Percentiles rank a stretch among this genome's conserved stretches.
These are phyloP conservation scores for Balanococcus diminutus DNA, from an alignment of 2,888 invertebrate genomes.

Conservation along the genomic window DNA sequence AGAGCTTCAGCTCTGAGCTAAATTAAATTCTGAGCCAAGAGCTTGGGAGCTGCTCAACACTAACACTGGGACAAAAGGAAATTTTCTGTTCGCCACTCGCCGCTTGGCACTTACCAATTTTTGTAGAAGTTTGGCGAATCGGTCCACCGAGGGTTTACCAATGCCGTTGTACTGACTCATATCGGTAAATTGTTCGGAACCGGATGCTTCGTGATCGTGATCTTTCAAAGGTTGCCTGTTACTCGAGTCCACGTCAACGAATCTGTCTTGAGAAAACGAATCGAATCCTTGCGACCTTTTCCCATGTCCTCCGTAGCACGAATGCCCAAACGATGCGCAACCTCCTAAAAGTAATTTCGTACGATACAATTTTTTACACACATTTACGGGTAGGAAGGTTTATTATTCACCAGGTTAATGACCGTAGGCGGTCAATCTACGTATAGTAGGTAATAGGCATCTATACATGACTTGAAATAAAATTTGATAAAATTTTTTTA, in stretches of 20 bases:
- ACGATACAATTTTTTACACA: too few relatives aligned
- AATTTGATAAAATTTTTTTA: neutral
- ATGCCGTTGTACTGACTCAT: neutral
- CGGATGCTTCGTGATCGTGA: neutral
- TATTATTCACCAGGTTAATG: too few relatives aligned
- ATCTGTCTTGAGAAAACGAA: neutral
- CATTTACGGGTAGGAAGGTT: too few relatives aligned
- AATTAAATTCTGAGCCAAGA: too few relatives aligned
- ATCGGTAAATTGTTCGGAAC: neutral
- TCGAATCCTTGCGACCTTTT: constrained; percentile 65
- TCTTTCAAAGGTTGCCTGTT: neutral
- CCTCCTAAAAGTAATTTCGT: constrained; percentile 68
- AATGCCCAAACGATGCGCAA: constrained; percentile 75
- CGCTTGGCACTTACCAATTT: constrained; percentile 31
- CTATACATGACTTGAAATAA: too few relatives aligned
- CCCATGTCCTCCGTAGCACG: constrained; percentile 77
- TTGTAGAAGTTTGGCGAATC: neutral
- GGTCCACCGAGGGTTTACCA: neutral
- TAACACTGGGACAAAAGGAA: too few relatives aligned
- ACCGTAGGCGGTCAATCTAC: too few relatives aligned
- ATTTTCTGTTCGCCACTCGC: too few relatives aligned
- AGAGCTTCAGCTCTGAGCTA: too few relatives aligned
- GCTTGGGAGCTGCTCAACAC: too few relatives aligned
- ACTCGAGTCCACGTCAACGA: neutral
- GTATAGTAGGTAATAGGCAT: too few relatives aligned